Evolutionary conservation across 2,888 invertebrate genomes (phyloP).

Genomic region (Lissonota sp.): DNA sequence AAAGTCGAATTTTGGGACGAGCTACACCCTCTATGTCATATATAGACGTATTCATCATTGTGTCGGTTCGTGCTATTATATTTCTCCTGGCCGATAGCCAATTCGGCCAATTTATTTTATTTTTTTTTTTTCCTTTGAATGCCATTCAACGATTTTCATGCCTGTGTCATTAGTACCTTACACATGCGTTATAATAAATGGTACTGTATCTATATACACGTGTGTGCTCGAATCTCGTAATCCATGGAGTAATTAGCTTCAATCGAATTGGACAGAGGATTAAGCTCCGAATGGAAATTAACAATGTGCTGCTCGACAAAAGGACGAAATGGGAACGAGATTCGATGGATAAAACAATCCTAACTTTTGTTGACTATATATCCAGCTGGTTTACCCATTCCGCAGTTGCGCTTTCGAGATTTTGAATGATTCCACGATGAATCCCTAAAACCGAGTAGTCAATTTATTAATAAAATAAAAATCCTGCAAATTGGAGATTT

Average conservation of each 20-base stretch:
- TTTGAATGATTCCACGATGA: too few species aligned
- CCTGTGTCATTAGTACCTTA: constrained; percentile 16
- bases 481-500: too few species aligned
- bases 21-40: constrained; percentile 8
- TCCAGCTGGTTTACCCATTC: too few species aligned
- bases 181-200: not conserved
- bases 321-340: constrained; percentile 2
- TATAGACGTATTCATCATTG: constrained; percentile 16
- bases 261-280: constrained; percentile 54
- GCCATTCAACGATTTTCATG: constrained; percentile 47
- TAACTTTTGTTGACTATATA: not conserved
- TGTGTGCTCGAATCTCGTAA: constrained; percentile 32
- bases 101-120: constrained; percentile 29
- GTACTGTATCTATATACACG: constrained; percentile 7
- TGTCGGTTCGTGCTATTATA: constrained; percentile 26
- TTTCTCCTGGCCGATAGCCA: constrained; percentile 42
- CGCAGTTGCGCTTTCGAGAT: too few species aligned
- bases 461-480: too few species aligned
- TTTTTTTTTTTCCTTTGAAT: too few species aligned
- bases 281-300: constrained; percentile 34
- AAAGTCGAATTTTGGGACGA: constrained; percentile 56
- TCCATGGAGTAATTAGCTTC: constrained; percentile 51
- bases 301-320: constrained; percentile 32
- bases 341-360: not conserved
- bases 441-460: too few species aligned